Percentiles rank a stretch among this genome's conserved stretches.
phyloP scores from a whole-genome alignment of 2,113 vertebrate genomes.

The Ciconia maguari region DNA sequence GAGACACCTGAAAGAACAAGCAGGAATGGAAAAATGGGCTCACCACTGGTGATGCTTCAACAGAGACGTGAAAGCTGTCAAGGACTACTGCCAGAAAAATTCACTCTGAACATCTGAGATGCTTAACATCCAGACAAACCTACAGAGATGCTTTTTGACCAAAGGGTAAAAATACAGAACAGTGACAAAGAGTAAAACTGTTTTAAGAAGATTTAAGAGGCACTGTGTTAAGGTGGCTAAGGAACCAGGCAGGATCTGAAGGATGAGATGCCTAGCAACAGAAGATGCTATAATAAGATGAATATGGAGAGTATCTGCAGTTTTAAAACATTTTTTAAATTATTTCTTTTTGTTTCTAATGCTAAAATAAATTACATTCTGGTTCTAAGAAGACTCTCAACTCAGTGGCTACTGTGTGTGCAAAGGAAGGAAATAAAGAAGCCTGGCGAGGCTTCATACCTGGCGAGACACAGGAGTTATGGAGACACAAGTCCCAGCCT shows the following conservation, averaged over 20 bases:
- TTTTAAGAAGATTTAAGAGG: not conserved
- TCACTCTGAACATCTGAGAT: not conserved
- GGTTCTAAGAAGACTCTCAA: not conserved
- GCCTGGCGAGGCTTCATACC: not conserved
- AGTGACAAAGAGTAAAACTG: not conserved
- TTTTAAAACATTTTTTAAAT: not conserved
- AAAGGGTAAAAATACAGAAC: not conserved
- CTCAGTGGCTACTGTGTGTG: not conserved
- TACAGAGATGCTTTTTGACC: not conserved
- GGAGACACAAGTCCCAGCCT: not conserved
- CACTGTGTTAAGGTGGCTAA: not conserved
- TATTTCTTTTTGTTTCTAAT: not conserved
- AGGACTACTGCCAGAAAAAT: not conserved
- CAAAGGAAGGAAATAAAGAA: not conserved
- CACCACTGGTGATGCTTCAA: not conserved
- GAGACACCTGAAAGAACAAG: not conserved
- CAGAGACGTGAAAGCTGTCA: fast-evolving
- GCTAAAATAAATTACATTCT: not conserved
- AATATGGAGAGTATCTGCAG: not conserved
- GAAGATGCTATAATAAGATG: not conserved
- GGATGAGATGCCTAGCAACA: constrained; percentile 4
- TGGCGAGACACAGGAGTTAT: not conserved
- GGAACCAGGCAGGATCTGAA: not conserved
- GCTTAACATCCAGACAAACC: not conserved
- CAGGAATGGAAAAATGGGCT: not conserved